phyloP scores from a whole-genome alignment of 2,113 vertebrate genomes.

The Rhabdornis inornatus region DNA sequence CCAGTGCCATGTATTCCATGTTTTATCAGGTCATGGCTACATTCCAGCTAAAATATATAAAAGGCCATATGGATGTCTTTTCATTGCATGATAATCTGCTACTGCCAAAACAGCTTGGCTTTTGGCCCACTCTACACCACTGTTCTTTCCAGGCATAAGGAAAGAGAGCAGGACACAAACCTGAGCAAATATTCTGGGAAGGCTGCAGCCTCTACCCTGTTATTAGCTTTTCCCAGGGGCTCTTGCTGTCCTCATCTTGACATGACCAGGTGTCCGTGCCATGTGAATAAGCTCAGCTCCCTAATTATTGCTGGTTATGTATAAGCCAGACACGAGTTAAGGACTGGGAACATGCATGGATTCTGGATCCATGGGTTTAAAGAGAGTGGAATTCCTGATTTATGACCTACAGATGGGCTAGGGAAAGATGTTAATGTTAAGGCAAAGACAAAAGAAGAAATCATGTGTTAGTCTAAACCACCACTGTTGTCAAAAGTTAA shows the following conservation, averaged over 20 bases:
- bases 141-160: neutral
- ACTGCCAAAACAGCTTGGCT: neutral
- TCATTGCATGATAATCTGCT: neutral
- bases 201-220: neutral
- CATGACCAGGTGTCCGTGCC: too few species aligned
- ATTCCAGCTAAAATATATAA: neutral
- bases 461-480: neutral
- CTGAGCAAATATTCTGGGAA: neutral
- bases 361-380: neutral
- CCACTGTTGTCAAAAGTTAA: neutral
- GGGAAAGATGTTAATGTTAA: neutral
- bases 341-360: neutral
- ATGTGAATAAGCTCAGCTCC: accelerated
- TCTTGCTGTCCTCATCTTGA: neutral
- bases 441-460: neutral
- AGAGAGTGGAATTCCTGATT: neutral
- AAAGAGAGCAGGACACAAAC: neutral
- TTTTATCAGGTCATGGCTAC: neutral
- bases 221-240: neutral
- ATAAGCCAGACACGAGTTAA: neutral
- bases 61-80: neutral
- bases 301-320: neutral
- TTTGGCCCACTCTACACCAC: neutral
- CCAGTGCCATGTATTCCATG: neutral
- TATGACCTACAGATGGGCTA: accelerated